Evolutionary conservation across 2,888 invertebrate genomes (phyloP), one percentile per base, ranked within the genome.

Genomic region (Mantis religiosa): DNA sequence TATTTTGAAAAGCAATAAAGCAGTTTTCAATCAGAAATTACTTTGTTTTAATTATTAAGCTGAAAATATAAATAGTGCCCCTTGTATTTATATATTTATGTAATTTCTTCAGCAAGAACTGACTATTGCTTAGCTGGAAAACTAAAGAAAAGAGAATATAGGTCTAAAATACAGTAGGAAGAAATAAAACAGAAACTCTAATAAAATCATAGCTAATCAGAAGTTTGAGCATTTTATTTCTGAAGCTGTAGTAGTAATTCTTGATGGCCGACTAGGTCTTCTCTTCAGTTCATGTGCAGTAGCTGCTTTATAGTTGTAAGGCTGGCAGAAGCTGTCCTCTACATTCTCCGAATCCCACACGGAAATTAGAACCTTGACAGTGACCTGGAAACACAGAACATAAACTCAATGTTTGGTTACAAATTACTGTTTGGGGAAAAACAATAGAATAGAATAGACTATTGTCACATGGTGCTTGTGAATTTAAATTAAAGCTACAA

Each of bases 321-420:
- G 97, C 97, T 14, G 99, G 98, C 85, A 99, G 93, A 9, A 99
- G 94, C 93, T 97, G 97, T 89, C 99, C 99, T 89, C 95, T 94
- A 92, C 99, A 99, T 88, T 95, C 94, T 0, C 99, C 99, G 93
- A 99, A 99, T 14, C 99, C 99, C 91, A 99, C 95, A 91, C 97
- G 96, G 91, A 95, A 95, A 0, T 96, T 97, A 89, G 97, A 95
- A 47, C 96, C 97, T 91, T 97, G 94, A 92, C 98, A 99, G 92
- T 94, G 95, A 8, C 98, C 99, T 95, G 90, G 83, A 90, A 90
- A 90, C 89, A 90, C 89, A 47, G 20, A 71, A 6, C 0, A 20
- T 20, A 71, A 54, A 54, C 20, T 54, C 2, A 15, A 54, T 34
- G 7, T 34, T 7, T 34, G 34, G 7, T 34, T 34, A 30, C 4